phyloP scores from a whole-genome alignment of 2,888 invertebrate species.

The Stenchaetothrips biformis region DNA sequence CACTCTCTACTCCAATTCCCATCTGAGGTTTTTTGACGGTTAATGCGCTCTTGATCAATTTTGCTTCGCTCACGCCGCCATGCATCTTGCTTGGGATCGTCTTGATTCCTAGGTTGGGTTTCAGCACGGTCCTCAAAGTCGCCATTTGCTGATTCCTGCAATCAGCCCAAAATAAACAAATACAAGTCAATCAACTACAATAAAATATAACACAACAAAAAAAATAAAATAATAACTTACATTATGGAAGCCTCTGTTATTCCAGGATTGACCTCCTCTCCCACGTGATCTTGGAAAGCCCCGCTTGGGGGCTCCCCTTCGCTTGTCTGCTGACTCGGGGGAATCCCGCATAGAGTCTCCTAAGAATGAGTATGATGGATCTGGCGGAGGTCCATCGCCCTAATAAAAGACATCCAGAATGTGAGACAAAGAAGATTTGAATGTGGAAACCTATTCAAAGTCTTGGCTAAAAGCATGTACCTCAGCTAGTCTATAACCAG shows the following conservation, averaged over 20 bases:
- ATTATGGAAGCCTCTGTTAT: neutral
- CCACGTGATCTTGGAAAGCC: slow-evolving; percentile 25
- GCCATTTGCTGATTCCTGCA: neutral
- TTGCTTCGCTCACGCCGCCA: slow-evolving; percentile 48
- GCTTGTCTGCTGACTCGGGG: slow-evolving; percentile 34
- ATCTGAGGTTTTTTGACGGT: slow-evolving; percentile 47
- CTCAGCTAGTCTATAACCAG: neutral
- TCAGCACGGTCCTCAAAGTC: neutral
- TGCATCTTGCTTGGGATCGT: slow-evolving; percentile 41
- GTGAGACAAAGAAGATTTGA: neutral
- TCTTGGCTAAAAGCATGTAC: neutral
- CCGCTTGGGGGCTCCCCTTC: slow-evolving; percentile 39
- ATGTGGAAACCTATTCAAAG: neutral
- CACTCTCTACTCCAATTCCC: slow-evolving; percentile 50
- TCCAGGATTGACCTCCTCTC: neutral
- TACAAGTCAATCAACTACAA: neutral
- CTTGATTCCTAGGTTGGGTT: slow-evolving; percentile 34
- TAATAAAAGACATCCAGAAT: slow-evolving; percentile 34
- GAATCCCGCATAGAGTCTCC: slow-evolving; percentile 47
- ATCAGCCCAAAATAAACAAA: neutral
- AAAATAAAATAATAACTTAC: neutral
- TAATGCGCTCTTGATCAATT: slow-evolving; percentile 47
- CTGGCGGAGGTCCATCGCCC: slow-evolving; percentile 48
- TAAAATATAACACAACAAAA: neutral
- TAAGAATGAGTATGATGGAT: slow-evolving; percentile 48